Conservation (phyloP, 1,140 invertebrate species). For the Thaumatotibia leucotreta region DNA sequence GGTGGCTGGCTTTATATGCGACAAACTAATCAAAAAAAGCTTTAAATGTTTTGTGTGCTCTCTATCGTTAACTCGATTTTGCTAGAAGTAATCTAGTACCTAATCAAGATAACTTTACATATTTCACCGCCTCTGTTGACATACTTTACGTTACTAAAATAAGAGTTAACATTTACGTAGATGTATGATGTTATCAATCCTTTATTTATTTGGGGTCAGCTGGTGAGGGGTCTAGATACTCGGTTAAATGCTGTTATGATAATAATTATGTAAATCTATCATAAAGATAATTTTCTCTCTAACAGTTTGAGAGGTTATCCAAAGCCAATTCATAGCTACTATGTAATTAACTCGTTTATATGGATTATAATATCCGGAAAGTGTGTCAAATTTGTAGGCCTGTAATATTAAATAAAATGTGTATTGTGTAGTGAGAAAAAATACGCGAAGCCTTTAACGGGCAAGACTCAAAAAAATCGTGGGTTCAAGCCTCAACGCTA, state of each 20-base stretch:
- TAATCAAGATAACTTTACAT: slow-evolving; percentile 21
- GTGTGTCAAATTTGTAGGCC: too few relatives aligned
- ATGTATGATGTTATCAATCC: slow-evolving; percentile 39
- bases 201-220: slow-evolving; percentile 59
- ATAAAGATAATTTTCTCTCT: background rate
- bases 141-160: slow-evolving; percentile 7
- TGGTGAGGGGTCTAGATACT: background rate
- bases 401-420: too few relatives aligned
- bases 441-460: too few relatives aligned
- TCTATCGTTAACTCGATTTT: slow-evolving; percentile 16
- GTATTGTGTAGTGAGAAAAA: too few relatives aligned
- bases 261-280: background rate
- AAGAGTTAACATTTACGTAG: slow-evolving; percentile 23
- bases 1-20: slow-evolving; percentile 50
- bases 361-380: too few relatives aligned
- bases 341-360: too few relatives aligned
- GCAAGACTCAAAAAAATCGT: too few relatives aligned
- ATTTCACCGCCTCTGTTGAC: slow-evolving; percentile 21
- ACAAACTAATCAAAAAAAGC: slow-evolving; percentile 28
- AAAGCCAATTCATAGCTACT: too few relatives aligned
- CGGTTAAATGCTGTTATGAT: background rate
- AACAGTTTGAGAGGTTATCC: background rate
- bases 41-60: slow-evolving; percentile 19
- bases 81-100: slow-evolving; percentile 8
- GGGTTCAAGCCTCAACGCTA: too few relatives aligned